These are phyloP conservation scores for Poeciliopsis turneri DNA, from an alignment of 2,797 vertebrate species.

Conservation along the genomic window DNA sequence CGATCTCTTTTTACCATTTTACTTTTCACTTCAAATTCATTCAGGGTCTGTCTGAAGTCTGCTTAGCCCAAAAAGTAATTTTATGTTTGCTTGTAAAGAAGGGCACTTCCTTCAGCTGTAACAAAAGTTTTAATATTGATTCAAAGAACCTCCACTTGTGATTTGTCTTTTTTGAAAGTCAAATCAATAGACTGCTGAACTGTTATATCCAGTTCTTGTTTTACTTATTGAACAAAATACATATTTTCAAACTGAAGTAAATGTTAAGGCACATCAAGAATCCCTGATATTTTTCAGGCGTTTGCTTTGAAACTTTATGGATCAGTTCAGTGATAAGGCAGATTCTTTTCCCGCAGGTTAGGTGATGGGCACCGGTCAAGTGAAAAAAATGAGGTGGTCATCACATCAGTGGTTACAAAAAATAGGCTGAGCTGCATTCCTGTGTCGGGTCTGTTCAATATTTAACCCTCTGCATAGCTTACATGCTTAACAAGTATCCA, in stretches of 20 bases:
- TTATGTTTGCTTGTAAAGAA: background rate
- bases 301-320: background rate
- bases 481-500: conserved; percentile 40
- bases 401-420: conserved; percentile 45
- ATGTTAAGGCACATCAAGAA: conserved; percentile 4
- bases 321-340: background rate
- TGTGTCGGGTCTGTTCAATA: conserved; percentile 56
- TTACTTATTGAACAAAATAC: background rate
- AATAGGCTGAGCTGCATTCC: conserved; percentile 45
- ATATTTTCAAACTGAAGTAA: background rate
- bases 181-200: background rate
- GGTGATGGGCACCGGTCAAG: conserved; percentile 16
- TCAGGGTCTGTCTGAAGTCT: background rate
- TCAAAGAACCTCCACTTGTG: background rate
- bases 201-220: background rate
- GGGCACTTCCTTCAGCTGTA: background rate
- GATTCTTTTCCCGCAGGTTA: conserved; percentile 13
- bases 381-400: conserved; percentile 31
- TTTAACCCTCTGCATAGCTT: conserved; percentile 60
- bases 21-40: background rate
- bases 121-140: background rate
- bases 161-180: background rate
- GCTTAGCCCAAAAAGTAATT: background rate
- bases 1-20: background rate
- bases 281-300: conserved; percentile 16